Evolutionary conservation across 2,113 vertebrate species (phyloP).

Genomic region (Podarcis cretensis): DNA sequence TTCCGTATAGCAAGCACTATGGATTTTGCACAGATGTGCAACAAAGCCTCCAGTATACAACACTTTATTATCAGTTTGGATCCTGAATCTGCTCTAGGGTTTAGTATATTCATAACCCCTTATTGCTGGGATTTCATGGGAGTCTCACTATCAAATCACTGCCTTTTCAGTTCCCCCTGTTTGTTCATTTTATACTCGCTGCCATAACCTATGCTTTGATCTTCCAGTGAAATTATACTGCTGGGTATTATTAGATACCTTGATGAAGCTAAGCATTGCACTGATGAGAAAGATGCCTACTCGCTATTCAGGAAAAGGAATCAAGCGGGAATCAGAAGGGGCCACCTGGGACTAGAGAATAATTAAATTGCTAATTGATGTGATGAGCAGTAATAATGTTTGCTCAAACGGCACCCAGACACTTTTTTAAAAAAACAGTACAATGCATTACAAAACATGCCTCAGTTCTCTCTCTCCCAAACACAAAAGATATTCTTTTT

Average conservation of each 20-base stretch:
- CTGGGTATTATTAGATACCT: neutral
- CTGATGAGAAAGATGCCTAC: conserved; percentile 2
- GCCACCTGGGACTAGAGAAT: conserved; percentile 12
- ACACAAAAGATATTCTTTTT: neutral
- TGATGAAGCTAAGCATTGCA: neutral
- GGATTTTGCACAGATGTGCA: no score
- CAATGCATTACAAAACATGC: neutral
- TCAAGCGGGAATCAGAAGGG: neutral
- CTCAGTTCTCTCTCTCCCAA: fast-evolving
- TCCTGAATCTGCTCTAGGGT: neutral
- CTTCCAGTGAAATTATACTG: conserved; percentile 13
- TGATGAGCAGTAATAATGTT: neutral
- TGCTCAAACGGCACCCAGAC: neutral
- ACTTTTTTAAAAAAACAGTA: neutral
- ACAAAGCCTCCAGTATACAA: no score
- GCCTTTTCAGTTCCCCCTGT: neutral
- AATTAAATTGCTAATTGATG: conserved; percentile 6
- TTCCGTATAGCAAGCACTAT: no score
- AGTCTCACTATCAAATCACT: neutral
- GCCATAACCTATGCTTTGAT: neutral
- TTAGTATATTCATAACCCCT: neutral
- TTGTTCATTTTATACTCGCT: neutral
- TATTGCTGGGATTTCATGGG: neutral
- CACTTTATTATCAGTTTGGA: no score
- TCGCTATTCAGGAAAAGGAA: conserved; percentile 4